Evolutionary conservation across 2,888 invertebrate species (phyloP), one percentile per base, ranked within the genome.

Genomic region (Epirrhoe alternata): DNA sequence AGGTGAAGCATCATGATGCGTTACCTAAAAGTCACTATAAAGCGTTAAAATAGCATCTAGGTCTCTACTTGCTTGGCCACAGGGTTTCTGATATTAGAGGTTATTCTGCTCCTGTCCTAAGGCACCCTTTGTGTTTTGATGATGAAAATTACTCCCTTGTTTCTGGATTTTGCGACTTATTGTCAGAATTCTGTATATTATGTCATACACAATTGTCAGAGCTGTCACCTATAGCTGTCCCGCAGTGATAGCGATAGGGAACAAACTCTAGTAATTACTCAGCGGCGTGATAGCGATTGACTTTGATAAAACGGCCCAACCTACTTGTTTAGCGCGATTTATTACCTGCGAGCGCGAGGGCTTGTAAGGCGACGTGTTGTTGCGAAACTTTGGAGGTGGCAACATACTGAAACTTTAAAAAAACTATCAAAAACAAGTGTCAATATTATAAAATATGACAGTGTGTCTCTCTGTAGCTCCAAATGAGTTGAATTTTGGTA

Each of bases 271-370:
- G 87, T 89, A 91, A 92, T 92, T 91, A 91, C 90, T 91, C 90
- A 90, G 80, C 86, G 86, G 88, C 87, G 86, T 86, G 89, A 88
- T 89, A 88, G 86, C 90, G 90, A 90, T 91, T 90, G 92, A 92
- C 90, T 91, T 92, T 91, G 92, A 92, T 92, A 91, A 92, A 92
- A 91, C 89, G 92, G 87, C 85, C 85, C 91, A 91, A 90, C 92
- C 92, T 92, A 92, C 90, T 92, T 92, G 92, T 91, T 90, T 90
- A 90, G 87, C 89, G 86, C 89, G 91, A 92, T 92, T 92, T 92
- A 92, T 92, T 91, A 91, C 92, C 92, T 90, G 91, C 83, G 87
- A 86, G 87, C 85, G 87, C 85, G 81, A 84, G 84, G 85, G 86
- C 84, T 82, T 77, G 82, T 80, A 80, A 82, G 82, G 78, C 77